Base-by-base conservation (phyloP, 2,797 vertebrate genomes). In the Falco peregrinus region DNA sequence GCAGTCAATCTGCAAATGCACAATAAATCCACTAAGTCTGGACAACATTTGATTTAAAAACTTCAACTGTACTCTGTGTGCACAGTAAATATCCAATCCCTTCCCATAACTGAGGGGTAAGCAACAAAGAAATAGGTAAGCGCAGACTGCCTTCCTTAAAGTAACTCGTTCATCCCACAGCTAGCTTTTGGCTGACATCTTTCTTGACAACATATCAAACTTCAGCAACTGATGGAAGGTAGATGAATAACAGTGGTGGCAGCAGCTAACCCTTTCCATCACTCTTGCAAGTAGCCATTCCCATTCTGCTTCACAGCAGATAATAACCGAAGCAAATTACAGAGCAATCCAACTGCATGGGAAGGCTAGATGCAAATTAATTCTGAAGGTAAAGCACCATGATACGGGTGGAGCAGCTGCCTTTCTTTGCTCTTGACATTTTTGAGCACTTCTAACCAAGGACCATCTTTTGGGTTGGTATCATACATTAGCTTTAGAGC, bases 11-110 rank as follows among this genome's bases (percentile, higher is more conserved):
- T 85, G 59, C 21, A 84, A 87, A 93, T 18, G 54, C 64, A 76
- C 59, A 89, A 54, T 84, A 90, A 93, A 91, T 89, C 92, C 59
- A 76, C 43, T 4, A 22, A 84, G n/a, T 89, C 33, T 47, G 63
- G 70, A 83, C 64, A 89, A 43, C 19, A 60, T 76, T 57, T 85
- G 89, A 87, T 92, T 92, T 93, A 84, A 67, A 59, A 76, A 95
- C 84, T 91, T 82, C 75, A 87, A 5, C 29, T 59, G 26, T 65
- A 70, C 84, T 85, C 39, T 51, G 26, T n/a, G 59, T 50, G 33
- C 78, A 89, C 65, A 60, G 29, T 87, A 96, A 77, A 73, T 80
- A 94, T 67, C 60, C 70, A 76, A 92, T 84, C 26, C 75, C 26
- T 74, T 92, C 67, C 71, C 51, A 59, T 76, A 91, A 87, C 47